phyloP scores from a whole-genome alignment of 2,113 vertebrate species.

The Clarias gariepinus region DNA sequence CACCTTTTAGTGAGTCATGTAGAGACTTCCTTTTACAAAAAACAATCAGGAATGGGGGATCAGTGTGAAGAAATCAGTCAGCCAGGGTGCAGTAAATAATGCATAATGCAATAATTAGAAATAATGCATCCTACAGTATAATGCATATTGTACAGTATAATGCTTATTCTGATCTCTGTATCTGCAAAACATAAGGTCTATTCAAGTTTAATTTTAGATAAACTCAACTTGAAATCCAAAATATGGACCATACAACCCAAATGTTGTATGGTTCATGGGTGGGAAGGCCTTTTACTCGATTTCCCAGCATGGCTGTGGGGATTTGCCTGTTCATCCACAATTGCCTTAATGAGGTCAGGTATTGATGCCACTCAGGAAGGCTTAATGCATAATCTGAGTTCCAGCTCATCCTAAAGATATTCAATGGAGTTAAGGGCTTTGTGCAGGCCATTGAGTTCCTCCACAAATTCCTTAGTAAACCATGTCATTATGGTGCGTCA shows the following conservation, averaged over 20 bases:
- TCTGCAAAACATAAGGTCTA: neutral
- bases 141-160: neutral
- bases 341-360: neutral
- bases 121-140: neutral
- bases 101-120: no score
- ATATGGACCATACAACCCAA: neutral
- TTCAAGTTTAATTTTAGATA: conserved; percentile 5
- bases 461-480: neutral
- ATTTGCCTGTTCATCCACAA: neutral
- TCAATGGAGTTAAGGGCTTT: neutral
- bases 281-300: neutral
- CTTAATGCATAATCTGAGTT: neutral
- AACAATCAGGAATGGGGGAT: neutral
- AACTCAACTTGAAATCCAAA: neutral
- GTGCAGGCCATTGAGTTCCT: neutral
- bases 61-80: neutral
- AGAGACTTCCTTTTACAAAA: conserved; percentile 45
- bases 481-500: no score
- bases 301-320: neutral
- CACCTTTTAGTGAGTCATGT: conserved; percentile 30
- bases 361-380: neutral
- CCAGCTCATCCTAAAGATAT: neutral
- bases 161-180: neutral
- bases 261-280: neutral
- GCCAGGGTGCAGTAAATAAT: neutral